Evolutionary conservation across 2,113 vertebrate species (phyloP), one percentile per base, ranked within the genome.

Genomic region (Holacanthus passer): DNA sequence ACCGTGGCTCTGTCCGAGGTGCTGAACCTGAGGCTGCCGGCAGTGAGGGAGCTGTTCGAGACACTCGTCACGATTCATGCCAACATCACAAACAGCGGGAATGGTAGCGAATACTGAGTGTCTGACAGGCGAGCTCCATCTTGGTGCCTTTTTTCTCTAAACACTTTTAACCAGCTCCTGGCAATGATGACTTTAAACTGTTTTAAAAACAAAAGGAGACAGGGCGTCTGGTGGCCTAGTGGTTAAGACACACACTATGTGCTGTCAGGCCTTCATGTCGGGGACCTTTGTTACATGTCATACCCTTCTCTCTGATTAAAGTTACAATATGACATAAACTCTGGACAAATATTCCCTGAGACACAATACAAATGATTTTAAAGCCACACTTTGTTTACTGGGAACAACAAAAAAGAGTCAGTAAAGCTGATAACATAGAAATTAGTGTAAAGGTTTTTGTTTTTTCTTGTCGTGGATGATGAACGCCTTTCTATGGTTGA

Each of bases 11-110:
- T 78, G 74, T 88, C 85, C 87, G 73, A 84, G 84, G 88, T 86
- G 77, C 91, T 91, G 81, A 88, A 87, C 85, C 83, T 8, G 60
- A 79, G 66, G 53, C 79, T 47, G 48, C 66, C 71, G 78, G 81
- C 68, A 29, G 72, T 24, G 71, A 68, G 82, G 71, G 55, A 79
- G 78, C 76, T 47, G 29, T 19, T 82, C 11, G 10, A 74, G 63
- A 74, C 32, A 58, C 77, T 79, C 19, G 7, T 82, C 76, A 79
- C 45, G 16, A 79, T 68, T 87, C 45, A 39, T 29, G 82, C 82
- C 73, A 74, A 64, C 62, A 67, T 53, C 53, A 47, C 39, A 27
- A 84, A 74, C 58, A 72, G 75, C 63, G 27, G 67, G 59, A 58
- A 17, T 9, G 29, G 31, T 6, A 20, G 20, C 0, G 48, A 52